Evolutionary conservation across 1,140 invertebrate genomes (phyloP), one percentile per base, ranked within the genome.

Genomic region (Mizuhopecten yessoensis): DNA sequence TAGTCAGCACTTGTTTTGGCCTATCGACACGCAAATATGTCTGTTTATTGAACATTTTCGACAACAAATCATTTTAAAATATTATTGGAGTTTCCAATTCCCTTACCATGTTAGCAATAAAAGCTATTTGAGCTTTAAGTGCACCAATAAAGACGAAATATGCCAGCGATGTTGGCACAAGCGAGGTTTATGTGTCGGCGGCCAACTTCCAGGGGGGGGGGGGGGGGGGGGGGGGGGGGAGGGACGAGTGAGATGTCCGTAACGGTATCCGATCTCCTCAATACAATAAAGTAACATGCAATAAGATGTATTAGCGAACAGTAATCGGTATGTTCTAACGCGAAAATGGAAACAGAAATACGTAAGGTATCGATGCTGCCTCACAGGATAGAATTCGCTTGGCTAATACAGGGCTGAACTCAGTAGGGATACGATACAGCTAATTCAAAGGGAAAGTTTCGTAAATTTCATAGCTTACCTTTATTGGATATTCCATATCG

Each of bases 31-130:
- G 29, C 0, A 75, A 45, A 75, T 29, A 17, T 29, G n/a, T 9
- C 57, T n/a, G 57, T 75, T 75, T 75, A 75, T 75, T 75, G 57
- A 75, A 75, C 57, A 75, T 29, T 75, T 75, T 75, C 57, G 57
- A 75, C 57, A 75, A 75, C 57, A 75, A 75, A 75, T 75, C 57
- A 75, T 75, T 75, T n/a, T 75, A 75, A 75, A 75, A 75, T 75
- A 29, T n/a, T n/a, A 29, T 75, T 75, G 57, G 3, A 29, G 57
- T 75, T 75, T 75, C 57, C n/a, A 29, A n/a, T 75, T 75, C 23
- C 57, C n/a, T 29, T 29, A 75, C 57, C 23, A 23, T 7, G n/a
- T 29, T 29, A 17, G 57, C n/a, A 75, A 75, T 75, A 75, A 75
- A 75, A 75, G 57, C 17, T 75, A 75, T 75, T 75, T 75, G 11